Conservation (phyloP, 2,888 invertebrate genomes). For the Unio pictorum region DNA sequence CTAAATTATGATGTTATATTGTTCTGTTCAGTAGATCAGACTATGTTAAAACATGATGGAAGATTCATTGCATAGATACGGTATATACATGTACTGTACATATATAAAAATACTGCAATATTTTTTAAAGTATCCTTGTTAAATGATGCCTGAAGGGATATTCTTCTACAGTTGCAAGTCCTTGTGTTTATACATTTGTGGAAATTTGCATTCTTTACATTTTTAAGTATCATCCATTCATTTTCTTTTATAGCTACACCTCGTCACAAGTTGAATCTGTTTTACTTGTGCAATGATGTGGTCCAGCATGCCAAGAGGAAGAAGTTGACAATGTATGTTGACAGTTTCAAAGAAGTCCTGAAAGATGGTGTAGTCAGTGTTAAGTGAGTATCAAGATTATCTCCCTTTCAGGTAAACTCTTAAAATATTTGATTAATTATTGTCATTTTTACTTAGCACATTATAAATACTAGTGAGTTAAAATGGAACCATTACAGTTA, state of each 20-base stretch:
- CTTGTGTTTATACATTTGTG: not conserved
- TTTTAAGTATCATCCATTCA: slow-evolving; percentile 3
- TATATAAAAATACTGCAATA: no score
- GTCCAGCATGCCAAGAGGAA: slow-evolving; percentile 96
- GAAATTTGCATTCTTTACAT: slow-evolving; percentile 3
- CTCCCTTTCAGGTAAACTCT: no score
- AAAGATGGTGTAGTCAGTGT: slow-evolving; percentile 87
- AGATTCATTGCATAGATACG: no score
- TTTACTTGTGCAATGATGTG: slow-evolving; percentile 97
- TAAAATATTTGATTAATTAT: not conserved
- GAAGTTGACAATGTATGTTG: slow-evolving; percentile 80
- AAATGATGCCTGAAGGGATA: not conserved
- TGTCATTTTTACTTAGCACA: not conserved
- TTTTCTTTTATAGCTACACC: slow-evolving; percentile 77
- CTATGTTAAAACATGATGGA: no score
- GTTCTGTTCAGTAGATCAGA: no score
- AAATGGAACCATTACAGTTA: no score
- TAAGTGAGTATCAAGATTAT: slow-evolving; percentile 56
- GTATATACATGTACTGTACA: no score
- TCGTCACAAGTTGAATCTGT: slow-evolving; percentile 89
- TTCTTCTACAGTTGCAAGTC: not conserved
- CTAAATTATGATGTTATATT: no score
- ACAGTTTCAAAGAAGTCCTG: slow-evolving; percentile 92
- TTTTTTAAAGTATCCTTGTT: not conserved
- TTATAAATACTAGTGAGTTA: not conserved